Evolutionary conservation across 2,888 invertebrate species (phyloP).

Genomic region (Cephalotes varians): DNA sequence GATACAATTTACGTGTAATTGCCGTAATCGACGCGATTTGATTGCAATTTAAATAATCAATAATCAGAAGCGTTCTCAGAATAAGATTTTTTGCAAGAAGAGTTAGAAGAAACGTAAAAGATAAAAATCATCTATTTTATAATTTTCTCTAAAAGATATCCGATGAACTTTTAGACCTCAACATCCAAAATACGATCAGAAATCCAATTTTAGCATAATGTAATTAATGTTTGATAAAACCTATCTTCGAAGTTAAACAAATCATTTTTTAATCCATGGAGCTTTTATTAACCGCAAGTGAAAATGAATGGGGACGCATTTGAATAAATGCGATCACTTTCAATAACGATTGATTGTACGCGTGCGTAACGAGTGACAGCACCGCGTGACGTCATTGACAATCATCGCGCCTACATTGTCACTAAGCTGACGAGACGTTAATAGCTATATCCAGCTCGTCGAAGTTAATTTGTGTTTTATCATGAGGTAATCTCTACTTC

Average conservation of each 20-base stretch:
- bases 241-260: background rate
- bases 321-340: slow-evolving; percentile 34
- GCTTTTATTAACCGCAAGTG: background rate
- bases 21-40: background rate
- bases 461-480: slow-evolving; percentile 44
- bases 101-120: background rate
- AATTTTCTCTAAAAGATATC: background rate
- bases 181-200: background rate
- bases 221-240: background rate
- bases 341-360: slow-evolving; percentile 28
- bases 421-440: slow-evolving; percentile 32
- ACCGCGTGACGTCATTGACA: slow-evolving; percentile 64
- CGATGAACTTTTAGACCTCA: background rate
- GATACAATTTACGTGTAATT: slow-evolving; percentile 7
- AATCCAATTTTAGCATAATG: background rate
- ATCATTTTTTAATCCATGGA: background rate
- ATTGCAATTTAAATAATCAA: background rate
- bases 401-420: slow-evolving; percentile 52
- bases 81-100: background rate
- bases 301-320: slow-evolving; percentile 18
- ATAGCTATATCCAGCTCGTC: slow-evolving; percentile 36
- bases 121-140: background rate
- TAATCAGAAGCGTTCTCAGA: background rate
- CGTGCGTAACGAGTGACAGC: slow-evolving; percentile 62
- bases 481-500: slow-evolving; percentile 39